These are phyloP conservation scores for Phataginus tetradactyla DNA, from an alignment of 2,797 vertebrate species.

Conservation along the genomic window DNA sequence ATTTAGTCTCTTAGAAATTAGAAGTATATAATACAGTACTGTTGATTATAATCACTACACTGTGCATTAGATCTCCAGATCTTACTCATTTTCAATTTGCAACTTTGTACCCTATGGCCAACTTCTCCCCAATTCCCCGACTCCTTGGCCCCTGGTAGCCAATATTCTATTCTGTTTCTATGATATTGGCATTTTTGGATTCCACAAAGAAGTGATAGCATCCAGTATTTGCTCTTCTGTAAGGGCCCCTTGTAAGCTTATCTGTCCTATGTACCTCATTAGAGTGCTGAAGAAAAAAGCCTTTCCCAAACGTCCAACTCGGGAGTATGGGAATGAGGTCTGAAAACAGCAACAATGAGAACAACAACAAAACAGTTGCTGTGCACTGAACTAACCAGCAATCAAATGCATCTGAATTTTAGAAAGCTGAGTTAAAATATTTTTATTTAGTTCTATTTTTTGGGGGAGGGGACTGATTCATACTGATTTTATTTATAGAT, in stretches of 20 bases:
- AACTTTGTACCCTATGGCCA: background rate
- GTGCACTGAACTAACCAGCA: background rate
- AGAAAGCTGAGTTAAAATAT: constrained; percentile 27
- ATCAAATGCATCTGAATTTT: background rate
- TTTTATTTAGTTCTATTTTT: background rate
- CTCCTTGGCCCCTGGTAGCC: background rate
- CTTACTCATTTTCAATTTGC: background rate
- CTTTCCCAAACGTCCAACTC: background rate
- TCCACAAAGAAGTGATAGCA: background rate
- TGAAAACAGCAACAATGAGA: background rate
- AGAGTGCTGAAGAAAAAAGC: background rate
- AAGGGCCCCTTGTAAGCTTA: background rate
- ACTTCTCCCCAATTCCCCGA: background rate
- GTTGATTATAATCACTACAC: background rate
- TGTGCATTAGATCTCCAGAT: background rate
- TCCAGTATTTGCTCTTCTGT: background rate
- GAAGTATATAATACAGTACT: background rate
- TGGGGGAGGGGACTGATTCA: background rate
- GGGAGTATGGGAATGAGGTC: too few relatives aligned
- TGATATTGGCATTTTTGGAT: background rate
- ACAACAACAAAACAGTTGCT: background rate
- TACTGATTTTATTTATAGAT: constrained; percentile 55
- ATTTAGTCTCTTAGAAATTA: background rate
- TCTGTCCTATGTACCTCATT: background rate
- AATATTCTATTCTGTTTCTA: background rate